Base-by-base conservation (phyloP, 92 coral and sea anemone species). In the Galaxea fascicularis region DNA sequence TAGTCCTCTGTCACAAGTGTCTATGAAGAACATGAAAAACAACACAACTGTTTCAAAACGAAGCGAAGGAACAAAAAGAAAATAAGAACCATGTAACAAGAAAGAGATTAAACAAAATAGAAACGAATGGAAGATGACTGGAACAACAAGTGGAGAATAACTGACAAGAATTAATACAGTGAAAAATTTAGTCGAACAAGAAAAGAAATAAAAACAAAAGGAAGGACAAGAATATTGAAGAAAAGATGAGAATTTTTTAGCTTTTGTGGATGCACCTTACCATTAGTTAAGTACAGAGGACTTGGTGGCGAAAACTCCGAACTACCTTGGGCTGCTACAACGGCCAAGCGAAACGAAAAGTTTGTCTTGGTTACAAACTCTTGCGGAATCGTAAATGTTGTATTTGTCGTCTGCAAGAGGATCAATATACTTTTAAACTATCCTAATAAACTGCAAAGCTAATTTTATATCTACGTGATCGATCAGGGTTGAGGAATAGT, bases 331-430 rank as follows among this genome's bases (percentile, higher is more conserved):
- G 74, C 39, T 14, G 92, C 4, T 13, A 91, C 82, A 21, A 84
- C 92, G 4, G 90, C 95, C 18, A 91, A 85, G 15, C 95, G 83
- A 72, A 91, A 73, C 56, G 90, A 77, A 71, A 84, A 91, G 78
- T 79, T 85, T 63, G 92, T 85, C 82, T 84, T 84, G 70, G 80
- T 83, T 30, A 88, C 82, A 5, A 88, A 78, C 45, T 35, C 4
- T 25, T 74, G 56, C 4, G 92, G 90, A 52, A 77, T 88, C 45
- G 90, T 88, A 65, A 91, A 80, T 15, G 58, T 58, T 6, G 88
- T 76, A 18, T 72, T 26, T 0, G 39, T 35, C 30, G 88, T 86
- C 93, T 90, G 76, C 31, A 64, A 81, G 20, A 22, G 45, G 44
- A 60, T 21, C 11, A 63, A n/a, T 24, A 30, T 1, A 53, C 0